phyloP scores from a whole-genome alignment of 2,888 invertebrate genomes.

The Loripinus fragilis region DNA sequence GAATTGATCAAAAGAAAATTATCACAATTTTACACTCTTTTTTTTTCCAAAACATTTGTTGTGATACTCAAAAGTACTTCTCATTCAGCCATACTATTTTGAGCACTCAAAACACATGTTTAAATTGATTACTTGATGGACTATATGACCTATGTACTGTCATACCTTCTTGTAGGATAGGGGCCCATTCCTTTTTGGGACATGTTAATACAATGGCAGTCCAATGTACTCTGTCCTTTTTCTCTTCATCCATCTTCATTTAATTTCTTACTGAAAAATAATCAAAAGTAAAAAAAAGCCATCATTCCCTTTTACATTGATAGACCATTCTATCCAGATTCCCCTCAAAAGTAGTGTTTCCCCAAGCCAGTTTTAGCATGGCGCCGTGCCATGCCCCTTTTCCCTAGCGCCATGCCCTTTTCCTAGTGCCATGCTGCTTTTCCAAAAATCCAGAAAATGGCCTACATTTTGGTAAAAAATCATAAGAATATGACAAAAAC shows the following conservation, averaged over 20 bases:
- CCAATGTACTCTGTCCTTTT: constrained; percentile 67
- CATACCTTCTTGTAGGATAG: constrained; percentile 77
- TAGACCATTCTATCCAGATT: no score
- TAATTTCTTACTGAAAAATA: neutral
- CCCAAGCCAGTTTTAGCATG: no score
- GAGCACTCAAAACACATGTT: neutral
- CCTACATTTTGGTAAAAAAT: no score
- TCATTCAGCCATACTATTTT: neutral
- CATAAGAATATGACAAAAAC: no score
- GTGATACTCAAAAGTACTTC: neutral
- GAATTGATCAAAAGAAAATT: neutral
- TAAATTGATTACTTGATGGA: no score
- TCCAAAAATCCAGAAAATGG: no score
- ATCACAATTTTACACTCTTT: neutral
- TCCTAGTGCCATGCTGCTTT: no score
- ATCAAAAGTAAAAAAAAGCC: neutral
- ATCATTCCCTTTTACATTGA: no score
- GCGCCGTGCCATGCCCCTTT: no score
- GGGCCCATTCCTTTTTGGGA: constrained; percentile 74
- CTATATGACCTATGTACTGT: neutral
- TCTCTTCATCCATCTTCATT: neutral
- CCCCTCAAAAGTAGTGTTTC: no score
- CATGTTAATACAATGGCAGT: constrained; percentile 82
- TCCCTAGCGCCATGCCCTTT: no score
- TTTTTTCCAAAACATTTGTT: no score